phyloP scores from a whole-genome alignment of 2,797 vertebrate species.

The Semaprochilodus insignis region DNA sequence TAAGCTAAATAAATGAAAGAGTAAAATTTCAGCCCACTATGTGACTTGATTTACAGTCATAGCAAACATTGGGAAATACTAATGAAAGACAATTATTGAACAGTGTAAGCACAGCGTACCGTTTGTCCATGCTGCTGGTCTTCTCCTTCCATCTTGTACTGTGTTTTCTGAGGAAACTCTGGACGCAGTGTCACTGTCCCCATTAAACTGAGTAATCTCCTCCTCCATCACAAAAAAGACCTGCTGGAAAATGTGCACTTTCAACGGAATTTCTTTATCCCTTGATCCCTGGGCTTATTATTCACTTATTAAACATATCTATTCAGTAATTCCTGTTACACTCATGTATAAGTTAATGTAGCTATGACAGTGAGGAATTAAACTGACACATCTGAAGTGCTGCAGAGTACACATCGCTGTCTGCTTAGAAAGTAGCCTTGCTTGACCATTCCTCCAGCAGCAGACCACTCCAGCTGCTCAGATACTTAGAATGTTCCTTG shows the following conservation, averaged over 20 bases:
- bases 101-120: constrained; percentile 61
- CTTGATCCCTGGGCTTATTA: not conserved
- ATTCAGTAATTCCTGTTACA: not conserved
- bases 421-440: no score
- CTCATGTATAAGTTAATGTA: not conserved
- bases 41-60: not conserved
- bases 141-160: constrained; percentile 48
- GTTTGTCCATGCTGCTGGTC: constrained; percentile 67
- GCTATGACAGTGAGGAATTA: no score
- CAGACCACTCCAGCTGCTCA: no score
- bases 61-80: not conserved
- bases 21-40: not conserved
- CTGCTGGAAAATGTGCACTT: not conserved
- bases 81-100: not conserved
- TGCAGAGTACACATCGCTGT: no score
- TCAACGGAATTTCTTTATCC: not conserved
- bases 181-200: constrained; percentile 55
- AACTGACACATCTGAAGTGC: no score
- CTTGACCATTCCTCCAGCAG: no score
- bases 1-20: not conserved
- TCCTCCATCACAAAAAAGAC: constrained; percentile 64
- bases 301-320: not conserved
- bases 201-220: constrained; percentile 10
- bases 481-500: no score
- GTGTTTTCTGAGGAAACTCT: constrained; percentile 18